Evolutionary conservation across 2,888 invertebrate species (phyloP), one percentile per base, ranked within the genome.

Genomic region (Parnassius smintheus): DNA sequence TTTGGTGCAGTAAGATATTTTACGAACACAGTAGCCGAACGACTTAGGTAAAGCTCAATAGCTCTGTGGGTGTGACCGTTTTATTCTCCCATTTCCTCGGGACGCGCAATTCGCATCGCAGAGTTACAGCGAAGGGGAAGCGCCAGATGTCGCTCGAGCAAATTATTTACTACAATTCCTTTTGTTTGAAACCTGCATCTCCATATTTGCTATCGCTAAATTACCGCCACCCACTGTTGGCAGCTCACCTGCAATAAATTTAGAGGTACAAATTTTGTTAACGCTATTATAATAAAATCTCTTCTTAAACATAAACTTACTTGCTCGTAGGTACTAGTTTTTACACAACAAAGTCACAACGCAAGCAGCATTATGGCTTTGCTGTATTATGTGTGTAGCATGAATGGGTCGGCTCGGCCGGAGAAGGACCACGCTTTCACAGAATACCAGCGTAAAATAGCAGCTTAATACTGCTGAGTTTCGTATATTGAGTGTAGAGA

Each of bases 111-210:
- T 76, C 78, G 75, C 75, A 74, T 75, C 75, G 72, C 71, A 66
- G 70, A 78, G 74, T 77, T 75, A 90, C 90, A 90, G 72, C 74
- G 79, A 90, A 90, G 77, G 86, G 91, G 90, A 82, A 81, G 90
- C 80, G 69, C 85, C 90, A 88, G 86, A 88, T 91, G 91, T 91
- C 91, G 82, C 79, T 66, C 75, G 76, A 77, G 78, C 86, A 87
- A 89, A 90, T 91, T 91, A 91, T 91, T 90, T 89, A 90, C 90
- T 84, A 81, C 83, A 82, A 75, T 73, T 77, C 82, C 83, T 84
- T 87, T 88, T 83, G 85, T 82, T 75, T 48, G 46, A 13, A 72
- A 68, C 75, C 73, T 79, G 81, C 81, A 81, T 80, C 79, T 78
- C 75, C 76, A 76, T 82, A 81, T 82, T 78, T 77, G 73, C 77